Evolutionary conservation across 2,888 invertebrate species (phyloP).

Genomic region (Mimas tiliae): DNA sequence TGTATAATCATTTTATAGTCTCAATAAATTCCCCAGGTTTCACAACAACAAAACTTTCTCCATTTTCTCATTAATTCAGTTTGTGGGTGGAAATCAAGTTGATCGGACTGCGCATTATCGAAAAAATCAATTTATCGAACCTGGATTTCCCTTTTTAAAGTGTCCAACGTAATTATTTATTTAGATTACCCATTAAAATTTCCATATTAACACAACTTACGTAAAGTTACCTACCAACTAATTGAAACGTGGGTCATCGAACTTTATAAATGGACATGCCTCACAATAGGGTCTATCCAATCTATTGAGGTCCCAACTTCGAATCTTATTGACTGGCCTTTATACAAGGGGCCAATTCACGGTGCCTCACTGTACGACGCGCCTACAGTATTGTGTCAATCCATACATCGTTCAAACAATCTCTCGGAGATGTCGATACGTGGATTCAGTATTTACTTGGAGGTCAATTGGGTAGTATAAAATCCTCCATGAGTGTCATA

Average conservation of each 20-base stretch:
- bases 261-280: constrained; percentile 63
- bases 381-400: constrained; percentile 15
- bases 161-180: constrained; percentile 14
- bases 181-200: constrained; percentile 37
- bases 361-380: constrained; percentile 32
- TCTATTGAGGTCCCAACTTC: constrained; percentile 57
- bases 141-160: constrained; percentile 16
- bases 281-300: constrained; percentile 65
- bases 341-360: constrained; percentile 60
- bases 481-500: neutral
- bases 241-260: constrained; percentile 63
- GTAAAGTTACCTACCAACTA: constrained; percentile 29
- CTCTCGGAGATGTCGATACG: constrained; percentile 2
- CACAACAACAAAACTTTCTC: constrained; percentile 8
- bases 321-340: constrained; percentile 54
- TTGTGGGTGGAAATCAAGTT: constrained; percentile 17
- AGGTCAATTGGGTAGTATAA: neutral
- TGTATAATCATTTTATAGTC: neutral
- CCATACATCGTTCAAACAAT: constrained; percentile 12
- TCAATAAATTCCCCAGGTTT: neutral
- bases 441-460: neutral
- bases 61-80: constrained; percentile 9
- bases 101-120: neutral
- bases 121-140: constrained; percentile 11
- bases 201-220: constrained; percentile 35